Conservation (phyloP, 2,113 vertebrate species). For the Micronisus gabar region DNA sequence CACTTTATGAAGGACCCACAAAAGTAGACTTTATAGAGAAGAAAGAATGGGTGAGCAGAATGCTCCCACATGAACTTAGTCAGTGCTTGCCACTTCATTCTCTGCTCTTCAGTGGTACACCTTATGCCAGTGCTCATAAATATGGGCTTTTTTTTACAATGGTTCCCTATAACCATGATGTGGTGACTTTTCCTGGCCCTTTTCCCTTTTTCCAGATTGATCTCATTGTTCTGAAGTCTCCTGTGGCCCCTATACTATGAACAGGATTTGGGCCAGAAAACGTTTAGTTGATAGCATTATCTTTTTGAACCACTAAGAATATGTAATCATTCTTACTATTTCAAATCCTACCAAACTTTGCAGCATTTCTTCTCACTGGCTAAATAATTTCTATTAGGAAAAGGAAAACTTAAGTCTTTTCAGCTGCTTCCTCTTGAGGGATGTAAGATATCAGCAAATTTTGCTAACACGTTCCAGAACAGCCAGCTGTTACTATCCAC, state of each 20-base stretch:
- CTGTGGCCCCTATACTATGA: background rate
- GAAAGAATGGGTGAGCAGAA: background rate
- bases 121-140: background rate
- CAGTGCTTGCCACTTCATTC: background rate
- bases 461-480: conserved; percentile 48
- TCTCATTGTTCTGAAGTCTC: background rate
- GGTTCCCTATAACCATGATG: background rate
- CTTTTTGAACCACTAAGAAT: background rate
- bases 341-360: background rate
- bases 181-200: background rate
- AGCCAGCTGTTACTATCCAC: conserved; percentile 66
- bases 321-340: background rate
- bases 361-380: background rate
- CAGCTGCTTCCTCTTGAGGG: conserved; percentile 64
- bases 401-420: conserved; percentile 43
- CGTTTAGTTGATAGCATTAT: background rate
- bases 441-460: conserved; percentile 57
- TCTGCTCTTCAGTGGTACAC: background rate
- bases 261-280: background rate
- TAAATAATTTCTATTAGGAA: conserved; percentile 48
- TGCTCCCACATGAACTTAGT: background rate
- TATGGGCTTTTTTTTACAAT: background rate
- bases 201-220: background rate
- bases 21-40: background rate
- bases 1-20: background rate